Base-by-base conservation (phyloP, 2,113 vertebrate species). In the Oryzias celebensis region DNA sequence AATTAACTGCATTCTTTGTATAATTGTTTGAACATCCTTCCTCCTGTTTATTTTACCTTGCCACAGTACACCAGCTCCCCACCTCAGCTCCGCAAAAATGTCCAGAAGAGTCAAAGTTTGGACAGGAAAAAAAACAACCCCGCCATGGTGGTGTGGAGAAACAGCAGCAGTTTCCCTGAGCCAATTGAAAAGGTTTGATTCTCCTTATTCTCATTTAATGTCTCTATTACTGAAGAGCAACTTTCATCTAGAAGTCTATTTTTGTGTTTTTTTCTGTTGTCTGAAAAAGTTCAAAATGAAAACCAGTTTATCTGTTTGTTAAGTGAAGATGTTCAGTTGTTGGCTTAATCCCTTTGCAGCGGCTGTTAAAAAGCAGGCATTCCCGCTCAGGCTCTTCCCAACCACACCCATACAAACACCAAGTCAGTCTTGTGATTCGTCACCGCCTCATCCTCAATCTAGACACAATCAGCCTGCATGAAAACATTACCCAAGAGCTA, bases 111-210 rank as follows among this genome's bases (percentile, higher is more conserved):
- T 62, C 92, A 94, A 74, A 99, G 97, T 71, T 90, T 99, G 86
- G 96, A 98, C 89, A 90, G 97, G 77, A 93, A 87, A 67, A 89
- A 92, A 26, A 91, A 91, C 28, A 94, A 96, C 54, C 94, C 95
- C 82, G 89, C 95, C 67, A 86, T 97, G 81, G 94, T 92, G 51
- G 96, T 96, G 73, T 96, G 94, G 95, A 96, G 97, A 62, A 95
- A 96, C 85, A 97, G 97, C 78, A 88, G 93, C 24, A 92, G 91
- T 73, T 84, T 94, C 14, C 85, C 91, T 68, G 97, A 96, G 45
- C 80, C 92, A 68, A 94, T 74, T 0, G 95, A 97, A 49, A 98
- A 98, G 94, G 97, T 99, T 87, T 73, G 87, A 0, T 22, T 6
- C 7, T 47, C n/a, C 16, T 47, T 1, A 17, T 16, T 44, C 7